Evolutionary conservation across 1,140 invertebrate species (phyloP).

Genomic region (Pristionchus pacificus): DNA sequence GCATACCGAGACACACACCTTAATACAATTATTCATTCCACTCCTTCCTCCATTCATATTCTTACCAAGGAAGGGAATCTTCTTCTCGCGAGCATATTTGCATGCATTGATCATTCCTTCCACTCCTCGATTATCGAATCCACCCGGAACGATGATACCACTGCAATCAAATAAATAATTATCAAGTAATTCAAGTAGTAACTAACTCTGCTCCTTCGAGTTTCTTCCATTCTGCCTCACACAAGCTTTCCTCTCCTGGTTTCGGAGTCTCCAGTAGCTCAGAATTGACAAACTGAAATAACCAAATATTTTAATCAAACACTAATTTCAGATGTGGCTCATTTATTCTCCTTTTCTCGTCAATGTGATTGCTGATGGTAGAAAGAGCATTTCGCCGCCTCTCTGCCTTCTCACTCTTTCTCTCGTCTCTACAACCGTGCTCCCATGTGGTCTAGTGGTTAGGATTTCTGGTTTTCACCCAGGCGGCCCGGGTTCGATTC

Average conservation of each 20-base stretch:
- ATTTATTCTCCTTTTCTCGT: too few relatives aligned
- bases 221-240: conserved; percentile 87
- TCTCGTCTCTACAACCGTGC: background rate
- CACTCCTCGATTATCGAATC: conserved; percentile 89
- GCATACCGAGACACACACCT: conserved; percentile 90
- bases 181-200: background rate
- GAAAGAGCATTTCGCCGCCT: too few relatives aligned
- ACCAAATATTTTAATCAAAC: too few relatives aligned
- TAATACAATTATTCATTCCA: conserved; percentile 21
- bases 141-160: conserved; percentile 91
- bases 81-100: conserved; percentile 82
- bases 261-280: conserved; percentile 74
- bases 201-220: conserved; percentile 79
- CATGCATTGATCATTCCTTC: conserved; percentile 93
- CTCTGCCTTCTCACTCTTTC: too few relatives aligned
- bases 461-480: conserved; percentile 79
- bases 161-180: conserved; percentile 59
- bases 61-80: conserved; percentile 78
- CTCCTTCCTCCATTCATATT: too few relatives aligned
- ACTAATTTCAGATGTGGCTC: too few relatives aligned
- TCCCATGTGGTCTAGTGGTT: conserved; percentile 60
- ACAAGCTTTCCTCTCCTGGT: conserved; percentile 67
- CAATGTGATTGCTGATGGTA: too few relatives aligned
- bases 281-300: conserved; percentile 79
- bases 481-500: conserved; percentile 78